Base-by-base conservation (phyloP, 2,797 vertebrate genomes). In the Tolypeutes matacus region DNA sequence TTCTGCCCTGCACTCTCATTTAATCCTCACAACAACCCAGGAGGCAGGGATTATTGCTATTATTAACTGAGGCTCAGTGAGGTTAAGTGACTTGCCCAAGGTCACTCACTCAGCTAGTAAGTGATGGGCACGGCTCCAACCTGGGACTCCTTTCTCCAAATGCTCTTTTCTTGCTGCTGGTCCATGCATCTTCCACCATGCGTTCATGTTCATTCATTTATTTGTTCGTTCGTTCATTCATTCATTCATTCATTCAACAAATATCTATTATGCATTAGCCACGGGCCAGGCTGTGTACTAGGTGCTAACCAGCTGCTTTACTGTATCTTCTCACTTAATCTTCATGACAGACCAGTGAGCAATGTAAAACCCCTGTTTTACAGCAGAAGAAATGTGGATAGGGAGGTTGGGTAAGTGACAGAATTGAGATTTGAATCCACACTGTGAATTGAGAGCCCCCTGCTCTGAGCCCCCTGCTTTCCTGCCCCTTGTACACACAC, bases 1-100 rank as follows among this genome's bases (percentile, higher is more conserved):
- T 81, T 93, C 94, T 39, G 73, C 53, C 83, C 29, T 1, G 39
- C 51, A 76, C 84, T 91, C 80, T 25, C 1, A 1, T 62, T 65
- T 91, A 92, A 94, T 95, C 91, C 96, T 75, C 94, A 95, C 89
- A 92, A 75, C 10, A 39, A 84, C 94, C 83, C 0, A 49, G 95
- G 95, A 97, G 95, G 93, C 95, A 94, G 93, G 89, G 96, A 96
- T 97, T 94, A 95, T 81, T 91, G 91, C 93, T 93, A 91, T 96
- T 97, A 94, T 97, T 96, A 97, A 96, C 94, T 95, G 85, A 94
- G 89, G 93, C 93, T 97, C 92, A 80, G 93, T 89, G 95, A 97
- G 96, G 96, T 96, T 95, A 97, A 95, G 91, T 94, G 97, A 97
- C 96, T 97, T 95, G 89, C 72, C 96, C 91, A 97, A 96, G 96